Base-by-base conservation (phyloP, 2,888 invertebrate genomes). In the Drosophila mercatorum region DNA sequence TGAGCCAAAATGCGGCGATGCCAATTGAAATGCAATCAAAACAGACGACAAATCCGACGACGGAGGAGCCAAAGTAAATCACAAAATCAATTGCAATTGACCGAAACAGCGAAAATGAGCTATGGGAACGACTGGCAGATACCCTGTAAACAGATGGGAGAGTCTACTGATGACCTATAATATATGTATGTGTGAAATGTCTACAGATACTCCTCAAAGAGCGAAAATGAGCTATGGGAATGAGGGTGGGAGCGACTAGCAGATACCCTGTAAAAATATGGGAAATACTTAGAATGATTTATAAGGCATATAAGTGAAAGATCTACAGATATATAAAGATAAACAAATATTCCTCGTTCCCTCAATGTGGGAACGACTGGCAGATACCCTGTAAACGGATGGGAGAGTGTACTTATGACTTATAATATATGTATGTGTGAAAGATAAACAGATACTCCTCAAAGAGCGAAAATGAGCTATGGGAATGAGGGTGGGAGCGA, bases 11-110 rank as follows among this genome's bases (percentile, higher is more conserved):
- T 6, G 51, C 51, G 34, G 58, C 61, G 60, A 52, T 68, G 72
- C 51, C 75, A 88, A 86, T 86, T 73, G 72, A 89, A 80, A 73
- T 77, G 75, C 84, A 83, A 88, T 87, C 72, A 88, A 84, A 83
- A 68, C 75, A 63, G 68, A 11, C 79, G 69, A 62, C 70, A 88
- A 78, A 84, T 57, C 67, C 38, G 58, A n/a, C 47, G 41, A 28
- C 22, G 22, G 40, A 44, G 71, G 64, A 74, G 71, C 71, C 44
- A 58, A 73, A 75, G 56, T 64, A 74, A 61, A 66, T 58, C 41
- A 41, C 74, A 46, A 53, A 55, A 55, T 41, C 56, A 76, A 77
- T 70, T 72, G 67, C 52, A 52, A 44, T 55, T 51, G 61, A 34
- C 22, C 63, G 17, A 63, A 67, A 46, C 61, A 49, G 46, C 40